phyloP scores from a whole-genome alignment of 92 coral and sea anemone genomes.

The Epizoanthus ramosus region DNA sequence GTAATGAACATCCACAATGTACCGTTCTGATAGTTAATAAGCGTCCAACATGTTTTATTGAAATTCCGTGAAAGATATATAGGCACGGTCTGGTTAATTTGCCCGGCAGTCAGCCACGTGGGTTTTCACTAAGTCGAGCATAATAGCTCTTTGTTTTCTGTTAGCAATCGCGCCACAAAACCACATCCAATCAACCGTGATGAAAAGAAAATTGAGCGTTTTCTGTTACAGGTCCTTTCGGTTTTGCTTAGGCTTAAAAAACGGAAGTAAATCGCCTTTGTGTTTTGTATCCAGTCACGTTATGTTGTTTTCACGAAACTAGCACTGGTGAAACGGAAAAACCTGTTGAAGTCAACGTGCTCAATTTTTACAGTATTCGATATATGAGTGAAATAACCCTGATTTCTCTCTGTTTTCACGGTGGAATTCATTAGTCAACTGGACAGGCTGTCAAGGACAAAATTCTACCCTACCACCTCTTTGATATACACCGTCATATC shows the following conservation, averaged over 20 bases:
- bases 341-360: too few species aligned
- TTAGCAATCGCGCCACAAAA: conserved; percentile 38
- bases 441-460: too few species aligned
- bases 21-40: conserved; percentile 4
- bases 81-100: conserved; percentile 25
- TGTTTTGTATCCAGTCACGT: not conserved
- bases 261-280: not conserved
- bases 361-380: too few species aligned
- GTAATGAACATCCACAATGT: conserved; percentile 10
- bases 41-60: not conserved
- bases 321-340: not conserved
- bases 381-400: too few species aligned
- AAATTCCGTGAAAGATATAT: conserved; percentile 25
- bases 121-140: not conserved
- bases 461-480: too few species aligned
- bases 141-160: conserved; percentile 24
- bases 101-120: conserved; percentile 20
- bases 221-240: not conserved
- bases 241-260: not conserved
- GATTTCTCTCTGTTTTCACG: too few species aligned
- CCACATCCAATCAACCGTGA: conserved; percentile 37
- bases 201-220: conserved; percentile 15
- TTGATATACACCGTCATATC: too few species aligned
- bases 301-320: not conserved
- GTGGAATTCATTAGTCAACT: too few species aligned